Evolutionary conservation across 2,888 invertebrate species (phyloP).

Genomic region (Allacma fusca): DNA sequence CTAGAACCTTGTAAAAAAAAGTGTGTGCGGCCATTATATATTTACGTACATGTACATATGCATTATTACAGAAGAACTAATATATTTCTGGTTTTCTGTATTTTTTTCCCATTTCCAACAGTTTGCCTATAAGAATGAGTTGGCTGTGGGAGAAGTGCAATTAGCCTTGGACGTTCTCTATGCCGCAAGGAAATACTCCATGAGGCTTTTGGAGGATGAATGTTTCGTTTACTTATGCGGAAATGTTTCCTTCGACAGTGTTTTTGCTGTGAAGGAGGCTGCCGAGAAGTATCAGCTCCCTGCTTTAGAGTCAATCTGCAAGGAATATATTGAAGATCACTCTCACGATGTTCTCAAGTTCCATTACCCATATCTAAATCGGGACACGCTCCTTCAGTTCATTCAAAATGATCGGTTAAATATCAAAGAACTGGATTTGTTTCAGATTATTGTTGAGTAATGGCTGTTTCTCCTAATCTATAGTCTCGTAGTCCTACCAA

Average conservation of each 20-base stretch:
- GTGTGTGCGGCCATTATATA: no score
- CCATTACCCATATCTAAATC: conserved; percentile 48
- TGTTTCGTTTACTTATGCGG: conserved; percentile 53
- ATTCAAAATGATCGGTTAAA: conserved; percentile 52
- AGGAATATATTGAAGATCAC: conserved; percentile 55
- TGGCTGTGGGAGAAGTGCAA: conserved; percentile 29
- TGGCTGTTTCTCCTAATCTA: neutral
- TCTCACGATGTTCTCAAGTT: conserved; percentile 49
- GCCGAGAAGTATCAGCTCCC: conserved; percentile 52
- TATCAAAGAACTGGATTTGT: conserved; percentile 53
- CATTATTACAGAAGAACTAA: neutral
- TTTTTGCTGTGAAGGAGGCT: conserved; percentile 55
- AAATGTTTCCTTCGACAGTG: conserved; percentile 51
- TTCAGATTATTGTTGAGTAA: conserved; percentile 45
- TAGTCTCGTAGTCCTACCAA: no score
- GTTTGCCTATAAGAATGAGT: conserved; percentile 51
- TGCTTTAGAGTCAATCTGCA: conserved; percentile 49
- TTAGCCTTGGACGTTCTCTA: conserved; percentile 53
- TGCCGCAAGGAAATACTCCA: conserved; percentile 54
- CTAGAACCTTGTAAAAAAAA: no score
- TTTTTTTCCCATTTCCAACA: conserved; percentile 19
- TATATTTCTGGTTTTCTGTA: conserved; percentile 9
- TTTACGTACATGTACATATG: no score
- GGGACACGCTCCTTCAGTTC: conserved; percentile 47
- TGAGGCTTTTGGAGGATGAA: conserved; percentile 55